These are phyloP conservation scores for Scaptomyza polygonia DNA, from an alignment of 2,888 invertebrate genomes.

Conservation along the genomic window DNA sequence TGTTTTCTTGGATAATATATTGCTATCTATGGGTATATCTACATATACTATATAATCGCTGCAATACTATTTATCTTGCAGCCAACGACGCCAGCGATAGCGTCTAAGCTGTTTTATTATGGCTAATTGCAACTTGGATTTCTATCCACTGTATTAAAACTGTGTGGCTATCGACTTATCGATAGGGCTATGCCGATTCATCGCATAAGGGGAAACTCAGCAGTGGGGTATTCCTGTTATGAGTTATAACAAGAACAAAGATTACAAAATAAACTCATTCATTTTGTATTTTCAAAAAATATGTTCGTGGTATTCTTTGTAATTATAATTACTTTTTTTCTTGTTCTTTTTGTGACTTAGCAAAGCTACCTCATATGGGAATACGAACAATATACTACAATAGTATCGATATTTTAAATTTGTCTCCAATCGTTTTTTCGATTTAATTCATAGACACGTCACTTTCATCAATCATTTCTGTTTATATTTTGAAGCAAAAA, in stretches of 20 bases:
- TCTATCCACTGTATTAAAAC: slow-evolving; percentile 36
- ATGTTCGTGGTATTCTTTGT: background rate
- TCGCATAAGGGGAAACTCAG: slow-evolving; percentile 6
- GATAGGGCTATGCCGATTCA: slow-evolving; percentile 20
- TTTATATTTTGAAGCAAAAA: slow-evolving; percentile 8
- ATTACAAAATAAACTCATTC: background rate
- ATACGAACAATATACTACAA: background rate
- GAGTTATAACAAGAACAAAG: no score
- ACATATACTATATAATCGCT: background rate
- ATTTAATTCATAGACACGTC: slow-evolving; percentile 40
- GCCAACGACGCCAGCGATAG: slow-evolving; percentile 40
- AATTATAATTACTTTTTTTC: background rate
- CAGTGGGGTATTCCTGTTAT: background rate
- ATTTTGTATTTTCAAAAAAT: no score
- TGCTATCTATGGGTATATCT: slow-evolving; percentile 6
- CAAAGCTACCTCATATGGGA: background rate
- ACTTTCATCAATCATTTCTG: slow-evolving; percentile 4
- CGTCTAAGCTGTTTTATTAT: slow-evolving; percentile 49
- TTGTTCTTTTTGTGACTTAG: background rate
- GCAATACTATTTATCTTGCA: slow-evolving; percentile 2
- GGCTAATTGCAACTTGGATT: slow-evolving; percentile 40
- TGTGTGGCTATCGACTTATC: slow-evolving; percentile 28
- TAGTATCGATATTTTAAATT: slow-evolving; percentile 14
- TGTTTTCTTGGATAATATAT: background rate
- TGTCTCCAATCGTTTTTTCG: background rate